Base-by-base conservation (phyloP, 2,888 invertebrate genomes). In the Tortrix viridana region DNA sequence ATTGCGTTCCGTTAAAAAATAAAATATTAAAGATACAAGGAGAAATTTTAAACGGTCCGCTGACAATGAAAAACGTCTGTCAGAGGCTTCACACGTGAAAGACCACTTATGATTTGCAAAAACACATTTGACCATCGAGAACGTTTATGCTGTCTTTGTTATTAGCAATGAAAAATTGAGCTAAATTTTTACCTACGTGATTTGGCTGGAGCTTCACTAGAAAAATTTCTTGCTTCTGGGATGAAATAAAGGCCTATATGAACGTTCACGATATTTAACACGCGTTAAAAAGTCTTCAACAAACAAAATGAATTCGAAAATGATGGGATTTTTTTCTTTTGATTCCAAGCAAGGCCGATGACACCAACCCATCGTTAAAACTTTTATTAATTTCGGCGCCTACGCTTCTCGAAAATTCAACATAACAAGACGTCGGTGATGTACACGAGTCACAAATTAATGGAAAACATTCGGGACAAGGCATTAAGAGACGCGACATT, bases 401-500 rank as follows among this genome's bases (percentile, higher is more conserved):
- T 5, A 50, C 50, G 14, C 18, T 37, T 37, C 50, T 37, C 37
- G 37, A 37, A 44, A 41, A 50, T 50, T 46, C 26, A 19, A 26
- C 44, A 47, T 44, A 23, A 52, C 58, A 52, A 58, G 53, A 57
- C 65, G 60, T 60, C 57, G 43, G 65, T 54, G 48, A 56, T 81
- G 77, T 78, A 75, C 78, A 77, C 74, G 80, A 80, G 71, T 79
- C 81, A 81, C 80, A 84, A 88, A 87, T 89, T 86, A 86, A 86
- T 80, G 79, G 76, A 82, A 85, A 83, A 81, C 80, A 88, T 88
- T 84, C 81, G 79, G 82, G 82, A 82, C 80, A 78, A 74, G 76
- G 79, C 86, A 89, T 87, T 83, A 83, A 83, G 80, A 77, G 83
- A 84, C 81, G 80, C 77, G 86, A 85, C 90, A 88, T 89, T 88